Conservation (phyloP, 2,888 invertebrate genomes). For the Sminthurides aquaticus region DNA sequence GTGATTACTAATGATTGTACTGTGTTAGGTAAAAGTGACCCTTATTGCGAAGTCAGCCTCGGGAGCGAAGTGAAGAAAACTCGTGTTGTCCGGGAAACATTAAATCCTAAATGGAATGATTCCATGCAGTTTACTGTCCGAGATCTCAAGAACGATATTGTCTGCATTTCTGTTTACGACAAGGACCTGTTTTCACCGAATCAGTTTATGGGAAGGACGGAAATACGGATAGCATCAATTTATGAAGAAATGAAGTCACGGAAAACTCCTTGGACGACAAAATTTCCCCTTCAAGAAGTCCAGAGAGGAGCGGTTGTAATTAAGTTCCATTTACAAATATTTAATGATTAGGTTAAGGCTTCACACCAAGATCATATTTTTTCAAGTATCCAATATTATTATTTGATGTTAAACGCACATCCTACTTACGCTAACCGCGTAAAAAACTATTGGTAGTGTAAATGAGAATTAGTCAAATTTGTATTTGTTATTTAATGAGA, state of each 20-base stretch:
- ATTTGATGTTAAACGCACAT: neutral
- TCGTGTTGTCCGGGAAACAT: constrained; percentile 54
- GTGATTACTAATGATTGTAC: neutral
- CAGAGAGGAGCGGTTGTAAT: constrained; percentile 61
- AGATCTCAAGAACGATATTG: constrained; percentile 59
- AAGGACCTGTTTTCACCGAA: constrained; percentile 65
- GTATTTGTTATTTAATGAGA: neutral
- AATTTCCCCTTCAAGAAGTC: constrained; percentile 60
- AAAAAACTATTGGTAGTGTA: neutral
- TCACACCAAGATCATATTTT: too few species aligned
- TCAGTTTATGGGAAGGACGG: constrained; percentile 65
- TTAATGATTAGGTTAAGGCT: constrained; percentile 45
- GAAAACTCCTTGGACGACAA: constrained; percentile 59
- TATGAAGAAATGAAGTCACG: constrained; percentile 53
- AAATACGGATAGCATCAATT: constrained; percentile 59
- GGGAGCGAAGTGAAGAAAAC: constrained; percentile 65
- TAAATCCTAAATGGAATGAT: constrained; percentile 62
- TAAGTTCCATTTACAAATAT: constrained; percentile 63
- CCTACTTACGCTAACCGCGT: neutral
- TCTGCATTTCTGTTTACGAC: constrained; percentile 63
- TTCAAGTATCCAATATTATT: too few species aligned
- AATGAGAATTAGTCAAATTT: neutral
- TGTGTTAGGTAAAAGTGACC: constrained; percentile 61
- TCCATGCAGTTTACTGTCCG: constrained; percentile 69
- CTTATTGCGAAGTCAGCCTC: constrained; percentile 66